Evolutionary conservation across 2,888 invertebrate genomes (phyloP).

Genomic region (Leptothorax acervorum): DNA sequence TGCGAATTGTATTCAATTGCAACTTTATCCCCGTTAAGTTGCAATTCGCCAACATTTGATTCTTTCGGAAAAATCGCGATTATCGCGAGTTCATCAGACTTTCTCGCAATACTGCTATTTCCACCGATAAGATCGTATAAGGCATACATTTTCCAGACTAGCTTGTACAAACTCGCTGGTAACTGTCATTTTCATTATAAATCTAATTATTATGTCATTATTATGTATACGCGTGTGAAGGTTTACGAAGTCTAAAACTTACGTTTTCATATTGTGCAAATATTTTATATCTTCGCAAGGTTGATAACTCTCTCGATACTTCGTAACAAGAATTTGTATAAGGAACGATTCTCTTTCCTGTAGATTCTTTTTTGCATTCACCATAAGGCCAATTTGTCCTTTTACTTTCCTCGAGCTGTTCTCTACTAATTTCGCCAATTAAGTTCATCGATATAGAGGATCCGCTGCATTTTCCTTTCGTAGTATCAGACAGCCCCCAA

Average conservation of each 20-base stretch:
- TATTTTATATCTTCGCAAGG: constrained; percentile 80
- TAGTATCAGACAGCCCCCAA: constrained; percentile 80
- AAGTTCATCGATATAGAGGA: constrained; percentile 79
- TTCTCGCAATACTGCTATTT: constrained; percentile 69
- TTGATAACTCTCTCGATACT: constrained; percentile 82
- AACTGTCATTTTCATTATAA: constrained; percentile 71
- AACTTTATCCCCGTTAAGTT: constrained; percentile 77
- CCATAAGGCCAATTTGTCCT: constrained; percentile 80
- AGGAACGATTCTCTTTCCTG: constrained; percentile 77
- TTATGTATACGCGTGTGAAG: constrained; percentile 7
- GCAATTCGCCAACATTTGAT: constrained; percentile 74
- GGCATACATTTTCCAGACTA: constrained; percentile 77
- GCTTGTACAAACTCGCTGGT: constrained; percentile 74
- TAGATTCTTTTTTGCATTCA: constrained; percentile 76
- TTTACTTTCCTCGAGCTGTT: constrained; percentile 77
- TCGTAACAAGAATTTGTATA: constrained; percentile 82
- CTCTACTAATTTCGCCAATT: constrained; percentile 78
- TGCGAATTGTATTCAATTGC: constrained; percentile 75
- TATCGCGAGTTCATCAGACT: constrained; percentile 74
- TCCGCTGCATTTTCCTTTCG: constrained; percentile 81
- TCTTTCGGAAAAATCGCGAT: constrained; percentile 79
- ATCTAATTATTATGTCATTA: constrained; percentile 10
- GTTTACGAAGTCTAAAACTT: constrained; percentile 59
- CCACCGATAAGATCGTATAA: constrained; percentile 80
- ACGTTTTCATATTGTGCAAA: constrained; percentile 78